phyloP scores from a whole-genome alignment of 2,888 invertebrate species.

The Drosophila colorata region DNA sequence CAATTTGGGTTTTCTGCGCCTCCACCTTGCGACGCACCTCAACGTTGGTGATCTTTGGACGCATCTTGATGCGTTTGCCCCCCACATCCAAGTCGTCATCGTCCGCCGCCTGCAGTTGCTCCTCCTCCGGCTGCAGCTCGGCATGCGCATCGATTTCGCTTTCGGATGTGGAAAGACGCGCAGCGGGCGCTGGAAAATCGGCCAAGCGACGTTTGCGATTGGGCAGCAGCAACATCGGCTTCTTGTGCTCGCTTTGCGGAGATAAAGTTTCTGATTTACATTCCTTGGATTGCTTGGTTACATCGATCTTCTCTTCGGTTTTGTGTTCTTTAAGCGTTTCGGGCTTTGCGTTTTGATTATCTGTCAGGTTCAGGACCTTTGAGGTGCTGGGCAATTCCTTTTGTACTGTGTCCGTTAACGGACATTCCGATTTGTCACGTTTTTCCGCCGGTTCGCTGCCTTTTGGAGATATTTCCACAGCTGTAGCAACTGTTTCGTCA shows the following conservation, averaged over 20 bases:
- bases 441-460: background rate
- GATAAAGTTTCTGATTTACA: background rate
- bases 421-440: background rate
- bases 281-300: conserved; percentile 6
- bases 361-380: conserved; percentile 5
- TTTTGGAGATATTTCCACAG: background rate
- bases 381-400: conserved; percentile 46
- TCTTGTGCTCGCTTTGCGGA: conserved; percentile 13
- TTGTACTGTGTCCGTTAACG: conserved; percentile 10
- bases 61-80: conserved; percentile 84
- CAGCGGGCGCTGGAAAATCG: conserved; percentile 59
- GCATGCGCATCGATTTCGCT: conserved; percentile 84
- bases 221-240: conserved; percentile 15
- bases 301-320: background rate
- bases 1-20: conserved; percentile 75
- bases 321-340: background rate
- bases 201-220: conserved; percentile 83
- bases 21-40: conserved; percentile 83
- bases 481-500: background rate
- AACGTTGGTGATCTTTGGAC: conserved; percentile 77
- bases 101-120: conserved; percentile 80
- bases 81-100: conserved; percentile 82
- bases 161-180: conserved; percentile 76
- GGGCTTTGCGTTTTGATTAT: conserved; percentile 1
- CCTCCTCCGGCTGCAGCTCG: conserved; percentile 86